Evolutionary conservation across 2,113 vertebrate species (phyloP).

Genomic region (Dipodomys ordii): DNA sequence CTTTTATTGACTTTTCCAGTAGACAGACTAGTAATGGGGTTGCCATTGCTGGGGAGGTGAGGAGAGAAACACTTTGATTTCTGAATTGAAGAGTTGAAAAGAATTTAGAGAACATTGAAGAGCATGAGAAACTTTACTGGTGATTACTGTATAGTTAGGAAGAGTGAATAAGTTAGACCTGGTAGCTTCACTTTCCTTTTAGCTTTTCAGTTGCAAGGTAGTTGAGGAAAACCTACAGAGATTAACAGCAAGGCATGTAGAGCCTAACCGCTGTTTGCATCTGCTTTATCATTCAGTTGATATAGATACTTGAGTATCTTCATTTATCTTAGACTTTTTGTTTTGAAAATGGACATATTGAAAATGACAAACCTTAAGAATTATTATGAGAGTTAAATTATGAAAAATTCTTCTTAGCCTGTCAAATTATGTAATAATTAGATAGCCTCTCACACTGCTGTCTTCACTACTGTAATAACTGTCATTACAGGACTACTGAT

Average conservation of each 20-base stretch:
- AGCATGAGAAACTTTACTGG: neutral
- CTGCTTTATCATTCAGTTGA: neutral
- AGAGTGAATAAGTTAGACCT: neutral
- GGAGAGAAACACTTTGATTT: slow-evolving; percentile 12
- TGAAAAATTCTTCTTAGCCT: neutral
- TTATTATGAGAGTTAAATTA: slow-evolving; percentile 1
- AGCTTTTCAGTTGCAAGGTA: neutral
- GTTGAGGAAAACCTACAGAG: neutral
- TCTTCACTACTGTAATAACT: neutral
- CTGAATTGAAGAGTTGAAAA: neutral
- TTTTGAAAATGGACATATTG: neutral
- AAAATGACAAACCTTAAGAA: neutral
- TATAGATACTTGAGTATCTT: neutral
- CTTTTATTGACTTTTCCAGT: slow-evolving; percentile 41
- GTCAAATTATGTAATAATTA: neutral
- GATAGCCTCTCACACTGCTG: neutral
- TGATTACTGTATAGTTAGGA: neutral
- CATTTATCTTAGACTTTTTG: neutral
- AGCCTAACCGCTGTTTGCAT: neutral
- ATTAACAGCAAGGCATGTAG: neutral
- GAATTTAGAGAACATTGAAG: neutral
- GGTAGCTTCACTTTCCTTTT: neutral
- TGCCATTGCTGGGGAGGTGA: neutral
- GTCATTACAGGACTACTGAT: no score
- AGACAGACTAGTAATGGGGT: neutral